These are phyloP conservation scores for Horisme vitalbata DNA, from an alignment of 2,888 invertebrate genomes.

Conservation along the genomic window DNA sequence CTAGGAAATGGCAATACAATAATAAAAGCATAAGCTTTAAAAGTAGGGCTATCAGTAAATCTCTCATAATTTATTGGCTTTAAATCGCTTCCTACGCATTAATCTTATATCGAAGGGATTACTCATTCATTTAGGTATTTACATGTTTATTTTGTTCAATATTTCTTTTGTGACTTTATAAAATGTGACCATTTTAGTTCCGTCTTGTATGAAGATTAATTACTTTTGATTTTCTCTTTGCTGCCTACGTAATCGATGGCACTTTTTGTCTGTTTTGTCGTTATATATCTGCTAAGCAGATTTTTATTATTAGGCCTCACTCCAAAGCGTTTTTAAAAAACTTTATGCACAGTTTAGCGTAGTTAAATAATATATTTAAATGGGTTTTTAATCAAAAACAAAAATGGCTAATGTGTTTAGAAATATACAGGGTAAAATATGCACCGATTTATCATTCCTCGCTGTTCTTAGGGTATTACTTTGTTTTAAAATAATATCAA, in stretches of 20 bases:
- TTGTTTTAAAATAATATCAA: too few relatives aligned
- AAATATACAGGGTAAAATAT: too few relatives aligned
- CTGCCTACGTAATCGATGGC: slow-evolving; percentile 7
- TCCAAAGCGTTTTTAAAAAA: too few relatives aligned
- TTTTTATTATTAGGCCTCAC: too few relatives aligned
- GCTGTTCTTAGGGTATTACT: too few relatives aligned
- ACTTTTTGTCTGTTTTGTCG: neutral
- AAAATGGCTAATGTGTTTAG: too few relatives aligned
- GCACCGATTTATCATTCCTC: too few relatives aligned
- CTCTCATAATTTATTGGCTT: slow-evolving; percentile 38
- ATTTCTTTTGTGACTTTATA: slow-evolving; percentile 16
- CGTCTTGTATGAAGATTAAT: slow-evolving; percentile 16
- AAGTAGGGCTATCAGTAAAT: slow-evolving; percentile 38
- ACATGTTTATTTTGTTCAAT: slow-evolving; percentile 23
- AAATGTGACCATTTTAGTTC: slow-evolving; percentile 12
- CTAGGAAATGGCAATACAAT: slow-evolving; percentile 32
- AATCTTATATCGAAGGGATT: slow-evolving; percentile 29
- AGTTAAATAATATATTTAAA: too few relatives aligned
- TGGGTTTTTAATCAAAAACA: too few relatives aligned
- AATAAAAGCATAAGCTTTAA: slow-evolving; percentile 29
- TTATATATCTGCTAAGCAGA: too few relatives aligned
- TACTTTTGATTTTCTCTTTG: slow-evolving; percentile 15
- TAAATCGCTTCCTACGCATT: slow-evolving; percentile 37
- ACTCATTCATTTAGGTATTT: slow-evolving; percentile 33
- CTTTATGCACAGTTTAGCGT: too few relatives aligned